Base-by-base conservation (phyloP, 2,113 vertebrate species). In the Marmota monax region DNA sequence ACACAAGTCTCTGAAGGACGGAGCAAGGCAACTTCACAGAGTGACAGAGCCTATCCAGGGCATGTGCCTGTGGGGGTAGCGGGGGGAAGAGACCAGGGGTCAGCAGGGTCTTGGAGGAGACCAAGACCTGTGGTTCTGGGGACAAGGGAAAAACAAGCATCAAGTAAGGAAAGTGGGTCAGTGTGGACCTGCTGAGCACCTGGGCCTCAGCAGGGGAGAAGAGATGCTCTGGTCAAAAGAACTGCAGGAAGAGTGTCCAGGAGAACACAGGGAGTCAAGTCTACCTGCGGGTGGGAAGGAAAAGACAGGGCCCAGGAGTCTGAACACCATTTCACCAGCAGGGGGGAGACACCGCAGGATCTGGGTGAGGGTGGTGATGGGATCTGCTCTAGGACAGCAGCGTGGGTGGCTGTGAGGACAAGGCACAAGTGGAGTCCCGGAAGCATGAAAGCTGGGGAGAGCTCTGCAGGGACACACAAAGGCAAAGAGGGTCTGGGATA, bases 361-460 rank as follows among this genome's bases (percentile, higher is more conserved):
- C 1, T 56, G 69, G 29, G 23, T 22, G 27, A 37, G 23, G 0
- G 63, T 5, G 1, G 1, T 0, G 0, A 13, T 14, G 27, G 17
- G 27, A 67, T 65, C 67, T 18, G 29, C 12, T 42, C 5, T 17
- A 45, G 69, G 39, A 76, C 1, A 39, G 14, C 4, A 69, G 4
- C 3, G 1, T 4, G 7, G 27, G n/a, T 2, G 2, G 13, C 45
- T 18, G 48, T 11, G 0, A 34, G 70, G 63, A 7, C 16, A 29
- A 37, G 51, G 10, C 14, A 14, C 6, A 13, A 1, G 22, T 1
- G 10, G 65, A 29, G 76, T 18, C 3, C 1, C 27, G 32, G 45
- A 42, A 70, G 84, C 0, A 18, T 32, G 77, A 16, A 4, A 42
- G 37, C 4, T 14, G 18, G 72, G 61, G 32, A 13, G 9, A 23